Conservation (phyloP, 2,113 vertebrate species). For the Halichoeres trimaculatus region DNA sequence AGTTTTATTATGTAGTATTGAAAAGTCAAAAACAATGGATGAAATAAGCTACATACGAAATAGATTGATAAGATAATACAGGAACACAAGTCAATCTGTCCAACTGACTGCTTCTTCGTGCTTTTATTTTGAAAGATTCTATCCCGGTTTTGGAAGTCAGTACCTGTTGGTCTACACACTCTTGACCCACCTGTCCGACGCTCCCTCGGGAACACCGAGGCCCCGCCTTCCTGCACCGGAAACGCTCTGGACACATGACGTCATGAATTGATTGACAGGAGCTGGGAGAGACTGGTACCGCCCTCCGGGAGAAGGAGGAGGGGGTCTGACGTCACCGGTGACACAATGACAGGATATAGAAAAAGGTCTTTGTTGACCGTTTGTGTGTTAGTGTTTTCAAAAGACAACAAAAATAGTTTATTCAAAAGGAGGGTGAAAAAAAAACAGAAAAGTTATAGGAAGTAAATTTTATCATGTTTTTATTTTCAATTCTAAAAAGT, state of each 20-base stretch:
- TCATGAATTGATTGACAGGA: constrained; percentile 77
- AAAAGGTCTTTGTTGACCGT: background rate
- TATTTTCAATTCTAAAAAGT: no score
- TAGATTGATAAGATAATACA: no score
- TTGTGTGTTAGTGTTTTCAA: background rate
- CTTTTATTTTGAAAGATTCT: constrained; percentile 43
- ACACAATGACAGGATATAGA: background rate
- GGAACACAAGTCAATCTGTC: no score
- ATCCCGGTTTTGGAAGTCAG: background rate
- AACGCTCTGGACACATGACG: constrained; percentile 76
- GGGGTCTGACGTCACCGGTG: constrained; percentile 3
- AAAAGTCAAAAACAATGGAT: no score
- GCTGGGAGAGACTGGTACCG: constrained; percentile 66
- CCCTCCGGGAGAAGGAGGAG: constrained; percentile 16
- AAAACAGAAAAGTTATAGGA: no score
- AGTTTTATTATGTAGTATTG: no score
- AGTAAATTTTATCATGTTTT: no score
- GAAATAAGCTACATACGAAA: no score
- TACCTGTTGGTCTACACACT: no score
- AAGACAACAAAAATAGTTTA: background rate
- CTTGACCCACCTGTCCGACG: constrained; percentile 37
- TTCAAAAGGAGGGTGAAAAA: no score
- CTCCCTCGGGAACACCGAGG: constrained; percentile 59
- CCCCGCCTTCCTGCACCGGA: constrained; percentile 81
- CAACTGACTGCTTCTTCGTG: background rate